Evolutionary conservation across 1,140 invertebrate species (phyloP), one percentile per base, ranked within the genome.

Genomic region (Adoxophyes honmai): DNA sequence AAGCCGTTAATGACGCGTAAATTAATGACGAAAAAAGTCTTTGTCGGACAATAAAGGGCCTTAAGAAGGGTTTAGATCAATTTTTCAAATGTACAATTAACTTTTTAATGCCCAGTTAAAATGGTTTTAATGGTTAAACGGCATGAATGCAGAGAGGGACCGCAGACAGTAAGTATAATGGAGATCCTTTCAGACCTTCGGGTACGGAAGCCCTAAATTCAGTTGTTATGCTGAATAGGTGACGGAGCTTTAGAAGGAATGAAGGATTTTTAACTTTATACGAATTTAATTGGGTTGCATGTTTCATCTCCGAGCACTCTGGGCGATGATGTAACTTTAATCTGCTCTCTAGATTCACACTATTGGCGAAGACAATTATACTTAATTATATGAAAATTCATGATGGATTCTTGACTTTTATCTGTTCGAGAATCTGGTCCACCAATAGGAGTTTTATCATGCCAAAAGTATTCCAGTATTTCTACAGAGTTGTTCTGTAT

Each of bases 111-210:
- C 42, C 21, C n/a, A 10, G 16, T 48, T 5, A 28, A 48, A 48
- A 48, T 48, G 42, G 42, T 28, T 48, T 48, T 33, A 48, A 48
- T 48, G 42, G 42, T 48, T 48, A 48, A 48, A 48, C 15, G 18
- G 42, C 18, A 16, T 48, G 42, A 48, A 48, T 14, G 18, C 21
- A 33, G 18, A 21, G 21, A 48, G n/a, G 42, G 42, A 18, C 16
- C 18, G 18, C 42, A 16, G 21, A 28, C 21, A 21, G 18, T 48
- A 21, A 11, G 18, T 48, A 48, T 4, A 48, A 48, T 48, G 42
- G 42, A 33, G 39, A 11, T 18, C 18, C 42, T 48, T 48, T 48
- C 42, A 48, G 42, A n/a, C 42, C 18, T 48, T n/a, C 18, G 42
- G 42, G 42, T 48, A 48, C 42, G 42, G 42, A 48, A 48, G 21